Conservation (phyloP, 2,113 vertebrate genomes). For the Nymphicus hollandicus region DNA sequence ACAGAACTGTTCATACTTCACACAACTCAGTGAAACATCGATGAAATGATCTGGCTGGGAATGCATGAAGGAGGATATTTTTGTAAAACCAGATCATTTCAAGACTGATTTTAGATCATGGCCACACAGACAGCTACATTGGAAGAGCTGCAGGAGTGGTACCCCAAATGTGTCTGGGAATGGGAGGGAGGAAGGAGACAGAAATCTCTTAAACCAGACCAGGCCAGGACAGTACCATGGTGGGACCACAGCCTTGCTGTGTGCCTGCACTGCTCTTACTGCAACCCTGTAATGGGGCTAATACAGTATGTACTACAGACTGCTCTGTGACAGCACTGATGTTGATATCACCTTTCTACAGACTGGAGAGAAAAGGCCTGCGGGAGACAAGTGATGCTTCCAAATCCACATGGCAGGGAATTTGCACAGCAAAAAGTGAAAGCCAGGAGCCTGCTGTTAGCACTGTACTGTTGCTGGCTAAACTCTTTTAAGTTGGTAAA, state of each 20-base stretch:
- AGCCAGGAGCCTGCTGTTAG: neutral
- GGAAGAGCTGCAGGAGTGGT: neutral
- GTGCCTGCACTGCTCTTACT: neutral
- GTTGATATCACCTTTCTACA: neutral
- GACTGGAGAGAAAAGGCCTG: neutral
- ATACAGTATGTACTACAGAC: neutral
- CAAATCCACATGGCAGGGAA: neutral
- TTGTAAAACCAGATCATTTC: neutral
- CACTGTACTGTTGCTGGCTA: fast-evolving
- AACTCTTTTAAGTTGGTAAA: neutral
- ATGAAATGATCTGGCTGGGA: neutral
- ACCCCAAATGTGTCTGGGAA: neutral
- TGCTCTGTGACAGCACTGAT: neutral
- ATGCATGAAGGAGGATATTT: neutral
- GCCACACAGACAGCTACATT: neutral
- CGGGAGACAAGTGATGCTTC: neutral
- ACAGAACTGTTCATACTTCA: neutral
- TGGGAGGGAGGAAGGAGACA: neutral
- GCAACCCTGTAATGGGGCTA: neutral
- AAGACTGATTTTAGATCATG: neutral
- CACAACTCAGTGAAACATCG: neutral
- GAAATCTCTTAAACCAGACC: neutral
- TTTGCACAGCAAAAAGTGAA: neutral
- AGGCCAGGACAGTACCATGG: neutral
- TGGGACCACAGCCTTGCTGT: neutral